These are phyloP conservation scores for Micropterix aruncella DNA, from an alignment of 2,888 invertebrate species.

Conservation along the genomic window DNA sequence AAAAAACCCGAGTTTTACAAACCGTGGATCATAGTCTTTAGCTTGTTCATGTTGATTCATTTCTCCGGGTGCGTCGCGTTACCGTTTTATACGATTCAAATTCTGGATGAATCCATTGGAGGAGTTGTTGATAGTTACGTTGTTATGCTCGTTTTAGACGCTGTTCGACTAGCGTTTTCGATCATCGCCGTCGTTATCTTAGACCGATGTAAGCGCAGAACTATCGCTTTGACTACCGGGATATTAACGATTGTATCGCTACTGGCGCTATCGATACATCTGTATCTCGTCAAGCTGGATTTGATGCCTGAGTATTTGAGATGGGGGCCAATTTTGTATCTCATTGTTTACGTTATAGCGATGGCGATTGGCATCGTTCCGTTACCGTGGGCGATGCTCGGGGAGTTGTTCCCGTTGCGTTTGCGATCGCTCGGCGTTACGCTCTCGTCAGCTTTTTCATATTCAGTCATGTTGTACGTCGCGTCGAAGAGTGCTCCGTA, in stretches of 20 bases:
- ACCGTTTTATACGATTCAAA: conserved; percentile 52
- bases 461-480: conserved; percentile 48
- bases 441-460: conserved; percentile 42
- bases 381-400: conserved; percentile 57
- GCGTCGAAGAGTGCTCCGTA: conserved; percentile 51
- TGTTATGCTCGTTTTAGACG: conserved; percentile 48
- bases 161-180: conserved; percentile 45
- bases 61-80: conserved; percentile 57
- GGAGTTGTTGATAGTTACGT: conserved; percentile 44
- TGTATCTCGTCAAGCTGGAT: conserved; percentile 24
- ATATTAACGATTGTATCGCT: conserved; percentile 42
- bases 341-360: conserved; percentile 41
- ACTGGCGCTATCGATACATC: conserved; percentile 33
- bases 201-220: conserved; percentile 42
- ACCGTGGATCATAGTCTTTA: conserved; percentile 43
- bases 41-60: conserved; percentile 50
- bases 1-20: conserved; percentile 40
- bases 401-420: conserved; percentile 51
- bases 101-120: conserved; percentile 43
- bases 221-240: conserved; percentile 43
- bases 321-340: conserved; percentile 33
- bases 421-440: conserved; percentile 51
- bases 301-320: conserved; percentile 23
- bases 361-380: conserved; percentile 46
- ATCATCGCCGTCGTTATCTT: conserved; percentile 44